A percentile compares a stretch with the other conserved stretches of the same genome.
Evolutionary conservation across 1,140 invertebrate genomes (phyloP).

Genomic region (Leptoteleia sp.): DNA sequence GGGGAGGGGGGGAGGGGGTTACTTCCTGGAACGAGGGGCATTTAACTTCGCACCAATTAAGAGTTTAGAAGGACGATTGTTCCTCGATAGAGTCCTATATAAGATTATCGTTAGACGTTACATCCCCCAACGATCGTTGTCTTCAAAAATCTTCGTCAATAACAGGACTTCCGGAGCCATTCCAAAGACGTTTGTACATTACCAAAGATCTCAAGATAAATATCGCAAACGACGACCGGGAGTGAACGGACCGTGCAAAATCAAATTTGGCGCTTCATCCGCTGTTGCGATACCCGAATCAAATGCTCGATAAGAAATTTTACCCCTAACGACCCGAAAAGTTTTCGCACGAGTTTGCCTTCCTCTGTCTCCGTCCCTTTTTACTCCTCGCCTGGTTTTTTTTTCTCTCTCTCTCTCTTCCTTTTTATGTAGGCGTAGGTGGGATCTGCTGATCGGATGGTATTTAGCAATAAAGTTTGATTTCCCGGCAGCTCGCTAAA

Average conservation of each 20-base stretch:
- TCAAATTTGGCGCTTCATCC: too few species aligned
- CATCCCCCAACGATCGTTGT: slow-evolving; percentile 1
- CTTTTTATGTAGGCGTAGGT: slow-evolving; percentile 22
- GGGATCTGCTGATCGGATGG: slow-evolving; percentile 79
- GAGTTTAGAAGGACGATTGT: slow-evolving; percentile 63
- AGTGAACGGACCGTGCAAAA: too few species aligned
- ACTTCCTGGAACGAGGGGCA: slow-evolving; percentile 50
- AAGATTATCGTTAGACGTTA: slow-evolving; percentile 50
- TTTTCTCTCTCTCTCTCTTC: slow-evolving; percentile 2
- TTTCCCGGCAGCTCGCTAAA: slow-evolving; percentile 70
- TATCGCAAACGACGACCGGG: too few species aligned
- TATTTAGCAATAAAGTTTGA: slow-evolving; percentile 82
- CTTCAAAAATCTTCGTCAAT: neutral
- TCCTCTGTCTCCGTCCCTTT: neutral
- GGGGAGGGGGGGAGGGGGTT: slow-evolving; percentile 56
- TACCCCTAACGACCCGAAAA: slow-evolving; percentile 37
- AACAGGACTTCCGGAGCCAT: too few species aligned
- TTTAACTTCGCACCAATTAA: slow-evolving; percentile 64
- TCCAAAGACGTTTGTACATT: too few species aligned
- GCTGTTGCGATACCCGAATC: neutral
- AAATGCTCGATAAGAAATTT: slow-evolving; percentile 32
- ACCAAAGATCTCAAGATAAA: too few species aligned
- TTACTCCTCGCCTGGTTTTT: slow-evolving; percentile 5
- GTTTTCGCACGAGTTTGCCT: slow-evolving; percentile 5
- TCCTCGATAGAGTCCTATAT: slow-evolving; percentile 41